Evolutionary conservation across 2,797 vertebrate species (phyloP).

Genomic region (Discoglossus pictus): DNA sequence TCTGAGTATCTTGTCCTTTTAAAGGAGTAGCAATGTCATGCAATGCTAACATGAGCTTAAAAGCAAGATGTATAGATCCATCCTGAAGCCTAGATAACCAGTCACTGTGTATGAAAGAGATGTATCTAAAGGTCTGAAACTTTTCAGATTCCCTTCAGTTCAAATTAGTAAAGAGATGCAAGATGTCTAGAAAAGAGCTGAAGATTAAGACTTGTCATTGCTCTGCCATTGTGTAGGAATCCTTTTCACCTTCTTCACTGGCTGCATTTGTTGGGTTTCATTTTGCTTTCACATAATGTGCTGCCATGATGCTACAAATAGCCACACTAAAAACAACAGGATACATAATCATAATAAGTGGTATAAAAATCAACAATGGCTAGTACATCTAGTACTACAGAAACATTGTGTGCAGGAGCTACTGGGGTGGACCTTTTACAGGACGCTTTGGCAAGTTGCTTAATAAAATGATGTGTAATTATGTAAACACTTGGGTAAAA

Average conservation of each 20-base stretch:
- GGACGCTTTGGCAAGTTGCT: no score
- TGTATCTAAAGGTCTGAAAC: no score
- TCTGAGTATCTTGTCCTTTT: no score
- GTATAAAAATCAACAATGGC: no score
- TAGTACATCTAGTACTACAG: no score
- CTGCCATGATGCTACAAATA: slow-evolving; percentile 52
- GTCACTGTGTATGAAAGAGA: slow-evolving; percentile 36
- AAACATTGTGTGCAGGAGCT: no score
- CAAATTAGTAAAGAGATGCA: slow-evolving; percentile 62
- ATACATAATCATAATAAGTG: no score
- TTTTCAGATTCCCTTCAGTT: slow-evolving; percentile 58
- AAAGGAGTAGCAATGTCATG: not conserved
- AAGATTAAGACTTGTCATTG: slow-evolving; percentile 70
- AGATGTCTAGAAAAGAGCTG: slow-evolving; percentile 61
- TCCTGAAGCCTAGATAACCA: not conserved
- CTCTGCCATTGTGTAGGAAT: slow-evolving; percentile 74
- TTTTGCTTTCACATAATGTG: slow-evolving; percentile 64
- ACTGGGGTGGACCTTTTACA: no score
- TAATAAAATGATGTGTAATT: no score
- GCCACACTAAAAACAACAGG: slow-evolving; percentile 55
- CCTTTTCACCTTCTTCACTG: slow-evolving; percentile 77
- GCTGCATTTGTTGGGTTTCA: slow-evolving; percentile 71
- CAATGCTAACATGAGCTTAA: not conserved
- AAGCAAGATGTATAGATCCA: not conserved
- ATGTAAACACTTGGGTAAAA: no score